A percentile compares a stretch with the other conserved stretches of the same genome.
Conservation (phyloP, 2,113 vertebrate species). For the Antennarius striatus region DNA sequence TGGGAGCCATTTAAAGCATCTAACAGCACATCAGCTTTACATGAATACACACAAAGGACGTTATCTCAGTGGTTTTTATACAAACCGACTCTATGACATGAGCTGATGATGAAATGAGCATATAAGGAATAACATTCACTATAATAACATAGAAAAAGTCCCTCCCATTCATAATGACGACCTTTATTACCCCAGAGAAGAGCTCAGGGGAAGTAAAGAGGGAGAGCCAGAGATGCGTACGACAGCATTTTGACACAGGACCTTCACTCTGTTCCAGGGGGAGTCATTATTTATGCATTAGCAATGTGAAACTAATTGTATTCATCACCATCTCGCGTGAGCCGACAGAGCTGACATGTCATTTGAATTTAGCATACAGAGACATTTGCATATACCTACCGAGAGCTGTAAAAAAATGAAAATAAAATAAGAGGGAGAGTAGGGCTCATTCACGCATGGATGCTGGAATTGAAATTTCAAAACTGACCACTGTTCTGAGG, state of each 20-base stretch:
- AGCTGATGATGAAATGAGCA: constrained; percentile 1
- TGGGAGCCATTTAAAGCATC: too few relatives aligned
- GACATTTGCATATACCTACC: constrained; percentile 49
- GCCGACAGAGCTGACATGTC: constrained; percentile 48
- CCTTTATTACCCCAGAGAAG: constrained; percentile 16
- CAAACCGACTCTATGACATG: background rate
- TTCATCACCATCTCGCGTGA: constrained; percentile 56
- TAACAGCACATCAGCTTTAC: too few relatives aligned
- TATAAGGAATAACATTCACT: background rate
- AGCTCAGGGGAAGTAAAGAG: constrained; percentile 33
- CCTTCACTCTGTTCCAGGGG: constrained; percentile 30
- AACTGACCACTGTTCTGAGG: constrained; percentile 19
- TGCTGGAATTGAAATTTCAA: constrained; percentile 18
- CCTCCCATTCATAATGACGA: constrained; percentile 29
- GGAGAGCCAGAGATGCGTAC: constrained; percentile 18
- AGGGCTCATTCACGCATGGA: background rate
- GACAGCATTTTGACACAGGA: constrained; percentile 59
- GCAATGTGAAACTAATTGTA: constrained; percentile 72
- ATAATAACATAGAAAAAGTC: background rate
- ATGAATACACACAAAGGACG: background rate
- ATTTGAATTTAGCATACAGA: constrained; percentile 45
- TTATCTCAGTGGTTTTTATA: background rate
- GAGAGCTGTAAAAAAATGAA: constrained; percentile 5
- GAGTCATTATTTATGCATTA: constrained; percentile 76
- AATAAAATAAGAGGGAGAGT: background rate